Percentiles rank a stretch among this genome's conserved stretches.
Conservation (phyloP, 1,140 invertebrate species). For the Holcopasites calliopsidis region DNA sequence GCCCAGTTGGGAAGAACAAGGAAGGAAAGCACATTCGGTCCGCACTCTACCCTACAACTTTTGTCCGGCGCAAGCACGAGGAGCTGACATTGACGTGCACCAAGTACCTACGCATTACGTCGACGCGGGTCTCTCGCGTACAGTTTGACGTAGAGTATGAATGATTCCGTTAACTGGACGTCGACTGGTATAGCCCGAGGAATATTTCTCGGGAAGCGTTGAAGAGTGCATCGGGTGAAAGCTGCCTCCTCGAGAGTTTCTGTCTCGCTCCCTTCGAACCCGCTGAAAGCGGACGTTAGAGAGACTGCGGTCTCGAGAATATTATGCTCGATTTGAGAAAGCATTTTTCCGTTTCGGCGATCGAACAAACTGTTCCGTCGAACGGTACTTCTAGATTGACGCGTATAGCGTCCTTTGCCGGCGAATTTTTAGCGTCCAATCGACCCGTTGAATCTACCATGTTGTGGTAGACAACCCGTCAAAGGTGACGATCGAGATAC, state of each 20-base stretch:
- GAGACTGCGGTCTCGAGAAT: background rate
- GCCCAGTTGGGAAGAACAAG: conserved; percentile 5
- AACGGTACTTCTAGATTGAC: conserved; percentile 31
- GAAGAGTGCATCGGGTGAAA: conserved; percentile 10
- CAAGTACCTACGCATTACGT: conserved; percentile 44
- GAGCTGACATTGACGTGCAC: conserved; percentile 59
- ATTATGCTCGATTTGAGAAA: background rate
- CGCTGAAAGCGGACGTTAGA: background rate
- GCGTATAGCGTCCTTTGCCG: background rate
- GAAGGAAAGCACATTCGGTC: conserved; percentile 23
- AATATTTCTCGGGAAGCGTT: conserved; percentile 52
- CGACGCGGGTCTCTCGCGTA: conserved; percentile 27
- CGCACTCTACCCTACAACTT: conserved; percentile 59
- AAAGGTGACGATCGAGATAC: conserved; percentile 38
- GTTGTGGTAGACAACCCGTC: conserved; percentile 30
- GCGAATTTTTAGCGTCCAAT: conserved; percentile 46
- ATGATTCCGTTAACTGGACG: conserved; percentile 61
- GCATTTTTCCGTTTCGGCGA: conserved; percentile 4
- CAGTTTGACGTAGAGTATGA: conserved; percentile 53
- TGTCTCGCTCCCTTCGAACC: conserved; percentile 5
- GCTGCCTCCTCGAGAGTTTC: conserved; percentile 26
- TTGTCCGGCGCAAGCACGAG: conserved; percentile 34
- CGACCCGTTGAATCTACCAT: conserved; percentile 46
- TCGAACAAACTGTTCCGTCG: conserved; percentile 16
- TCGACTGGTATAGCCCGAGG: conserved; percentile 18